These are phyloP conservation scores for Nyctereutes procyonoides DNA, from an alignment of 2,113 vertebrate species.

Conservation along the genomic window DNA sequence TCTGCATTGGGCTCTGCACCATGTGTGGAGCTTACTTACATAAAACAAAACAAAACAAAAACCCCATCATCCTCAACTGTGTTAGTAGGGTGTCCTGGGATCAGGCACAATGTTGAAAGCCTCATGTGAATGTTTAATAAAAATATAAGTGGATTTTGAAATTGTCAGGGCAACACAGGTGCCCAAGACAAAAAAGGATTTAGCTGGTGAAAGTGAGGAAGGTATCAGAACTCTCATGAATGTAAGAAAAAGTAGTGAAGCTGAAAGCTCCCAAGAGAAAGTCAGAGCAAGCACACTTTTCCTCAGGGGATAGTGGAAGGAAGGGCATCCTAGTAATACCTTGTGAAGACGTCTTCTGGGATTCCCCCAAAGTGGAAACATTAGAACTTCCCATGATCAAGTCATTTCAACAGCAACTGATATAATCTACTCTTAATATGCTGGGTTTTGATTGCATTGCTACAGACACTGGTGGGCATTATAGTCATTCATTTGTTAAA, in stretches of 20 bases:
- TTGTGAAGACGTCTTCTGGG: neutral
- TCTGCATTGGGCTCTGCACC: neutral
- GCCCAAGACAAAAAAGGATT: neutral
- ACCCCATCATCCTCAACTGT: neutral
- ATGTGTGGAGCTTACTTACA: neutral
- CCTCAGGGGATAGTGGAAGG: too few relatives aligned
- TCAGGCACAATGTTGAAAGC: neutral
- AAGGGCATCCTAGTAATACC: neutral
- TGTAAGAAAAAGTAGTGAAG: neutral
- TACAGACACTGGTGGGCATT: neutral
- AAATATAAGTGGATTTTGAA: neutral
- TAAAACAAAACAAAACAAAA: neutral
- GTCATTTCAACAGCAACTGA: neutral
- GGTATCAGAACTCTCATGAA: neutral
- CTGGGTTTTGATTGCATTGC: neutral
- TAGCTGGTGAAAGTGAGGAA: neutral
- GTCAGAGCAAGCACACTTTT: neutral
- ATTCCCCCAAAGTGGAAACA: neutral
- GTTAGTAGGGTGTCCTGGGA: neutral
- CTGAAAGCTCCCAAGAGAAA: neutral
- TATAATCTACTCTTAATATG: neutral
- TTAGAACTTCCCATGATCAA: neutral
- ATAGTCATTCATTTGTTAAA: neutral
- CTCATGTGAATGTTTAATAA: neutral
- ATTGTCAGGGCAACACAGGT: neutral